phyloP scores from a whole-genome alignment of 2,888 invertebrate species.

The Silvanus unidentatus region DNA sequence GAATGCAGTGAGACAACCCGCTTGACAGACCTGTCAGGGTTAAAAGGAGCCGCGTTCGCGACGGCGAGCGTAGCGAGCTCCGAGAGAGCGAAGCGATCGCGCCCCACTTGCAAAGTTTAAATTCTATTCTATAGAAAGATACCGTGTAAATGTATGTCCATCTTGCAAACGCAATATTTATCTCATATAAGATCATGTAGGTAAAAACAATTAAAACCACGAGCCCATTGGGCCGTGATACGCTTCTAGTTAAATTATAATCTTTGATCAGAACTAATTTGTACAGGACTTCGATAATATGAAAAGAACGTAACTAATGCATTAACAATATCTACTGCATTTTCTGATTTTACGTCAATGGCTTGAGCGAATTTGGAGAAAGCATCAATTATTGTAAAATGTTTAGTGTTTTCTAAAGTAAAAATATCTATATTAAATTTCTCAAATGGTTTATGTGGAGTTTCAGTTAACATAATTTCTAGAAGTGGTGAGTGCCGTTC shows the following conservation, averaged over 20 bases:
- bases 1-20: too few relatives aligned
- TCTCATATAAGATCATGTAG: too few relatives aligned
- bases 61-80: too few relatives aligned
- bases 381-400: constrained; percentile 2
- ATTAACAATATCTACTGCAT: not conserved
- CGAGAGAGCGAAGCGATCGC: too few relatives aligned
- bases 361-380: constrained; percentile 4
- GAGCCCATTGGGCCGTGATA: too few relatives aligned
- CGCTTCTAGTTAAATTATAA: not conserved
- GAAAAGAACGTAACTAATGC: not conserved
- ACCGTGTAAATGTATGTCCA: too few relatives aligned
- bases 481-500: not conserved
- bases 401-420: not conserved
- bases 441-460: not conserved
- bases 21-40: too few relatives aligned
- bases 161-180: too few relatives aligned
- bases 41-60: too few relatives aligned
- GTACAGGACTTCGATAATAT: not conserved
- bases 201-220: too few relatives aligned
- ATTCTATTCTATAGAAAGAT: too few relatives aligned
- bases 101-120: too few relatives aligned
- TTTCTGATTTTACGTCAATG: not conserved
- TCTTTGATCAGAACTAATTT: not conserved
- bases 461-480: not conserved
- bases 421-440: constrained; percentile 5